Conservation (phyloP, 2,113 vertebrate genomes). For the Eira barbara region DNA sequence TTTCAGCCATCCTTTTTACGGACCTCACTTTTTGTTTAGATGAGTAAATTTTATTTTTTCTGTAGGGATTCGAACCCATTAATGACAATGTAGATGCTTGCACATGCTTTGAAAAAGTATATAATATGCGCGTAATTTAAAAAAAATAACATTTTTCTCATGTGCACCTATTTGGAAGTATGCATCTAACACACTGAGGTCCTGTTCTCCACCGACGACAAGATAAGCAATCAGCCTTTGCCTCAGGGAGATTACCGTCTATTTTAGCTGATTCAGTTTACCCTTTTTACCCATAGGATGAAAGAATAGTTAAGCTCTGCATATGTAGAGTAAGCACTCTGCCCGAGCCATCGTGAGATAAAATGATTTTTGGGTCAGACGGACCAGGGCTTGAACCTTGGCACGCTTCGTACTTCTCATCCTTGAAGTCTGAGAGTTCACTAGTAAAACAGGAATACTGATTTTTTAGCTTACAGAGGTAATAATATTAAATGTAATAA, state of each 20-base stretch:
- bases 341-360: background rate
- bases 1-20: background rate
- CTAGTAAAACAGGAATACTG: background rate
- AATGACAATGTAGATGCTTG: background rate
- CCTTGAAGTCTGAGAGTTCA: background rate
- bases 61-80: background rate
- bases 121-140: background rate
- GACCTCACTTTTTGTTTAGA: conserved; percentile 14
- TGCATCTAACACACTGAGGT: background rate
- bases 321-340: background rate
- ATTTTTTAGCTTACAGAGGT: background rate
- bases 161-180: background rate
- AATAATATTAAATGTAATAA: background rate
- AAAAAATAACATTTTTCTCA: background rate
- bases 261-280: background rate
- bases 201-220: background rate
- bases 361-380: background rate
- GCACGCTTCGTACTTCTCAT: background rate
- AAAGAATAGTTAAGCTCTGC: background rate
- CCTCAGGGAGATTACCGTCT: background rate
- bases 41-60: conserved; percentile 21
- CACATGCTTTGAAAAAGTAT: background rate
- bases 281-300: background rate
- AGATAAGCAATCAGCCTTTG: background rate
- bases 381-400: background rate